Evolutionary conservation across 1,140 invertebrate species (phyloP).

Genomic region (Ceratina calcarata): DNA sequence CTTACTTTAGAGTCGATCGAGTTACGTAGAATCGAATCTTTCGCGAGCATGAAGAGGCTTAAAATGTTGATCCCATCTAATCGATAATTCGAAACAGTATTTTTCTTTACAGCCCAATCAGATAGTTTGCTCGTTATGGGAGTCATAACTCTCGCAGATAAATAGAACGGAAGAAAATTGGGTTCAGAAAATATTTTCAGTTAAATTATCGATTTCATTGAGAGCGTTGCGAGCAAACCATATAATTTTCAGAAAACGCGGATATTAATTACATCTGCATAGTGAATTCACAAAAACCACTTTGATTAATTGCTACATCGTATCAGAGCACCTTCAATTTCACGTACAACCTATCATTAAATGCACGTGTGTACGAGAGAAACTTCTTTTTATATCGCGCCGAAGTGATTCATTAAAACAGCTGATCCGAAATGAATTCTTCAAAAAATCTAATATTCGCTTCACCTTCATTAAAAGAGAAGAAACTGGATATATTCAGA

Average conservation of each 20-base stretch:
- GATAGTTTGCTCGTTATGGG: no score
- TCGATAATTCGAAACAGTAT: not conserved
- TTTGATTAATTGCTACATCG: not conserved
- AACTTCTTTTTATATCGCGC: no score
- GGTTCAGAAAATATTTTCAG: not conserved
- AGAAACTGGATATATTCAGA: no score
- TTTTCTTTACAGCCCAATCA: not conserved
- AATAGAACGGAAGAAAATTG: no score
- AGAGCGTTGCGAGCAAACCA: fast-evolving
- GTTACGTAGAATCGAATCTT: not conserved
- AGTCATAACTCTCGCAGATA: no score
- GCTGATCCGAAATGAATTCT: no score
- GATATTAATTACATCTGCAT: not conserved
- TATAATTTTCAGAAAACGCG: not conserved
- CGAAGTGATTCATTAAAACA: no score
- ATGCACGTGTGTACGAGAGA: no score
- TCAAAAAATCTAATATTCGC: no score
- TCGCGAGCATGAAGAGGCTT: not conserved
- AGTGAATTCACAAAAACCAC: not conserved
- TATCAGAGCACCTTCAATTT: not conserved
- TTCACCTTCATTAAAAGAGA: no score
- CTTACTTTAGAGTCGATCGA: no score
- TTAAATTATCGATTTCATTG: not conserved
- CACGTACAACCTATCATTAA: no score
- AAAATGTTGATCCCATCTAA: not conserved